A percentile compares a stretch with the other conserved stretches of the same genome.
phyloP scores from a whole-genome alignment of 2,113 vertebrate genomes.

The Cinclus mexicanus region DNA sequence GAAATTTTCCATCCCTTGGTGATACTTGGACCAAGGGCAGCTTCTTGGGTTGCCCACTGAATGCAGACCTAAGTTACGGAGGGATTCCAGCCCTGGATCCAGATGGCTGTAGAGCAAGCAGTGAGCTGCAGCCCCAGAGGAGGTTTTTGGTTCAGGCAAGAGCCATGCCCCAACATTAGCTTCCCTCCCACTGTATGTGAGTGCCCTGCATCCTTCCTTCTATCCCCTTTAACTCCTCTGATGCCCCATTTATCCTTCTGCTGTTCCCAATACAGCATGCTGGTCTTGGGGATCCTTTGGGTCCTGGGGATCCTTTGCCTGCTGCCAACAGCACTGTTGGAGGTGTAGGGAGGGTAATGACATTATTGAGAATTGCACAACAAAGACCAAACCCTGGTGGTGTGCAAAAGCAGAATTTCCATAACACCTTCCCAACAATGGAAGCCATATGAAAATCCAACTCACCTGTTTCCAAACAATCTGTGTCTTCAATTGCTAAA shows the following conservation, averaged over 20 bases:
- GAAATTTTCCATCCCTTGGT: background rate
- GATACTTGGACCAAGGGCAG: background rate
- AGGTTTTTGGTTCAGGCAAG: background rate
- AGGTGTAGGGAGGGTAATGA: background rate
- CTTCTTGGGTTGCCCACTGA: rapidly evolving
- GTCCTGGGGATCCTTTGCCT: background rate
- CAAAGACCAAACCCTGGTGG: rapidly evolving
- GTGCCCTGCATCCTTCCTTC: background rate
- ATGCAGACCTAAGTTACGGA: background rate
- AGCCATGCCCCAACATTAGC: background rate
- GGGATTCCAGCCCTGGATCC: background rate
- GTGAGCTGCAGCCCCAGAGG: background rate
- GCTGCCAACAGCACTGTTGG: background rate
- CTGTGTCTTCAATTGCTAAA: background rate
- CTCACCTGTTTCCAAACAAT: background rate
- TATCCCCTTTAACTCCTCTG: background rate
- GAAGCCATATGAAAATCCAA: background rate
- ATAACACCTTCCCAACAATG: background rate
- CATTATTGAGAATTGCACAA: background rate
- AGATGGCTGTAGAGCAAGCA: background rate
- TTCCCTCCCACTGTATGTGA: rapidly evolving
- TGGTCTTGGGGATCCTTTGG: background rate
- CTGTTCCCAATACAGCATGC: background rate
- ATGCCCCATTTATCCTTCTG: background rate
- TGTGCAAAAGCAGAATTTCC: background rate